Conservation (phyloP, 2,113 vertebrate genomes). For the Asarcornis scutulata region DNA sequence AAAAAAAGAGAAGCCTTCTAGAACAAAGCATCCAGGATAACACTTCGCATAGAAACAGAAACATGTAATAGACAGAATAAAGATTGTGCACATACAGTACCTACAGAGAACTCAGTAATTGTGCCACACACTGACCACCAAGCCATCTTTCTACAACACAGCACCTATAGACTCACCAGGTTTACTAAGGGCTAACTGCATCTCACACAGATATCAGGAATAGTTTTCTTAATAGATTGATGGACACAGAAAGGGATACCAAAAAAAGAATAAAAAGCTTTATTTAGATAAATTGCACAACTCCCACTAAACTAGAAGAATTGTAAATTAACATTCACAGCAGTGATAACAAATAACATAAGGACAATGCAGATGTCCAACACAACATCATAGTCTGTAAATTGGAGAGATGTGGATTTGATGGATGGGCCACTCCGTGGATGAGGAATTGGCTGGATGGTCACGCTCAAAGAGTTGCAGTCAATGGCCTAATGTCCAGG, state of each 20-base stretch:
- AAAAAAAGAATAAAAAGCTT: neutral
- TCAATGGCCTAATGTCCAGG: too few species aligned
- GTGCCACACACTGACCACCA: neutral
- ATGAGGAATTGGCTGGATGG: too few species aligned
- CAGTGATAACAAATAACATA: neutral
- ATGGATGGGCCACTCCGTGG: too few species aligned
- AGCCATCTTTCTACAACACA: neutral
- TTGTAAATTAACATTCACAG: fast-evolving
- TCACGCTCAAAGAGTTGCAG: too few species aligned
- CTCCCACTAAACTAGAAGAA: neutral
- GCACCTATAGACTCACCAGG: fast-evolving
- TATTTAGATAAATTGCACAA: neutral
- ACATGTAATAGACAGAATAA: neutral
- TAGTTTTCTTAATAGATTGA: neutral
- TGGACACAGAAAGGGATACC: fast-evolving
- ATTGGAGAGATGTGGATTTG: too few species aligned
- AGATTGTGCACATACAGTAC: neutral
- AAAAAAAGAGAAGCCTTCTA: conserved; percentile 20
- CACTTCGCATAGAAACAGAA: neutral
- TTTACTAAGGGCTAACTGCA: too few species aligned
- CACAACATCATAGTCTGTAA: too few species aligned
- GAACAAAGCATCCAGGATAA: neutral
- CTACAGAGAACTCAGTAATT: neutral
- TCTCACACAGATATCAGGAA: fast-evolving
- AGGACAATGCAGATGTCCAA: neutral